Evolutionary conservation across 2,888 invertebrate genomes (phyloP), one percentile per base, ranked within the genome.

Genomic region (Zaprionus obscuricornis): DNA sequence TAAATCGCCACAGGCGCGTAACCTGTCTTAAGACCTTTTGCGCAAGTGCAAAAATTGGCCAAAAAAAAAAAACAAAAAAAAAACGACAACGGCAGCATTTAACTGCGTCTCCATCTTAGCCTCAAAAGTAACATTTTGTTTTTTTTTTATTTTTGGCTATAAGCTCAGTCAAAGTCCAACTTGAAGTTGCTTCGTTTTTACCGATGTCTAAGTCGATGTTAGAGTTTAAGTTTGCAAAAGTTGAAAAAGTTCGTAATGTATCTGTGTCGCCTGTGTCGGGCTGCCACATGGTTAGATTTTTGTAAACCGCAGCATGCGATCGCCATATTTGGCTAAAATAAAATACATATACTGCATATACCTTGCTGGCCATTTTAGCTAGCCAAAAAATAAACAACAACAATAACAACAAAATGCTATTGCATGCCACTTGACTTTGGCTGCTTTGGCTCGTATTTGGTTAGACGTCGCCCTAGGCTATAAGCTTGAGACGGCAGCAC

Each of bases 1-100:
- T 82, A 85, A 85, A 85, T 76, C 73, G 76, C 87, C 82, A 66
- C 84, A 84, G 74, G 74, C 79, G 74, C 74, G 85, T 85, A 81
- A 87, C 87, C 87, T 86, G 87, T 87, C 87, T 86, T 68, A 45
- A 87, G 81, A 86, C 85, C 86, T 86, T 86, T 85, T 87, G 86
- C 83, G 87, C 85, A 86, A 86, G 86, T 86, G 84, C 84, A 83
- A 70, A 85, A 78, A 74, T 78, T 85, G 74, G 68, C 78, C 72
- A 85, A 84, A 72, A 60, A 52, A n/a, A 47, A 40, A 34, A 43
- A 20, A 24, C 46, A 34, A 31, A 33, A 8, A 14, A 8, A 13
- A 47, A 11, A 3, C 56, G 10, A 16, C 47, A 26, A 43, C 59
- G 20, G 55, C 74, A 56, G 52, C 69, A 58, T 63, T 71, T 63